Percentiles rank a stretch among this genome's conserved stretches.
phyloP scores from a whole-genome alignment of 2,888 invertebrate genomes.

The Trichacis sp. region DNA sequence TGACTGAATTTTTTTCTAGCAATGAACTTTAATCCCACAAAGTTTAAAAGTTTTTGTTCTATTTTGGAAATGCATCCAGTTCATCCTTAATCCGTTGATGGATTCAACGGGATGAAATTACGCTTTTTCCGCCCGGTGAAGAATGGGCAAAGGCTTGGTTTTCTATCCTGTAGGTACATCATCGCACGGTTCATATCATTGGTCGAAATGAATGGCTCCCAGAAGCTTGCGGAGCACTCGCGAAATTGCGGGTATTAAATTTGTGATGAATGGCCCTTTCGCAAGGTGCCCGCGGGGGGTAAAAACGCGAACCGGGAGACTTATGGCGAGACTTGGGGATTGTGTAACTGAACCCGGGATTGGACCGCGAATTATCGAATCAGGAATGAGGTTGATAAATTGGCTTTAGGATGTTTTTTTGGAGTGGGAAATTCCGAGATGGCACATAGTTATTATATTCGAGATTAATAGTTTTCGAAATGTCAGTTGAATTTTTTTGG shows the following conservation, averaged over 20 bases:
- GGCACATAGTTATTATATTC: no score
- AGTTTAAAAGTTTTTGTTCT: no score
- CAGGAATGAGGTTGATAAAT: slow-evolving; percentile 9
- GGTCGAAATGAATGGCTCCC: slow-evolving; percentile 37
- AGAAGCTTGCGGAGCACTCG: slow-evolving; percentile 48
- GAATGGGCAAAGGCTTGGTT: slow-evolving; percentile 15
- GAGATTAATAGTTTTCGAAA: no score
- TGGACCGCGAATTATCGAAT: slow-evolving; percentile 6
- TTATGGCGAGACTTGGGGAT: slow-evolving; percentile 23
- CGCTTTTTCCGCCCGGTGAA: slow-evolving; percentile 1
- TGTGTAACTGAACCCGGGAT: slow-evolving; percentile 22
- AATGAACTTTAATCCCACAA: no score
- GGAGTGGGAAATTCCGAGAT: background rate
- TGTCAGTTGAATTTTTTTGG: background rate
- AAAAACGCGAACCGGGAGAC: slow-evolving; percentile 13
- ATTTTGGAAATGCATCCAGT: slow-evolving; percentile 10
- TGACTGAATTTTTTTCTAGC: no score
- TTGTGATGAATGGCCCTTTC: slow-evolving; percentile 59
- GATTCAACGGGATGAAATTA: slow-evolving; percentile 6
- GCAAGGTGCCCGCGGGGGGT: slow-evolving; percentile 22
- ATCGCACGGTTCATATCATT: slow-evolving; percentile 26
- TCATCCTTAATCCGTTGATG: slow-evolving; percentile 23
- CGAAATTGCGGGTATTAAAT: slow-evolving; percentile 61
- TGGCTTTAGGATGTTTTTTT: background rate
- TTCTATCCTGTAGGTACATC: slow-evolving; percentile 17